Base-by-base conservation (phyloP, 2,797 vertebrate genomes). In the Artibeus jamaicensis region DNA sequence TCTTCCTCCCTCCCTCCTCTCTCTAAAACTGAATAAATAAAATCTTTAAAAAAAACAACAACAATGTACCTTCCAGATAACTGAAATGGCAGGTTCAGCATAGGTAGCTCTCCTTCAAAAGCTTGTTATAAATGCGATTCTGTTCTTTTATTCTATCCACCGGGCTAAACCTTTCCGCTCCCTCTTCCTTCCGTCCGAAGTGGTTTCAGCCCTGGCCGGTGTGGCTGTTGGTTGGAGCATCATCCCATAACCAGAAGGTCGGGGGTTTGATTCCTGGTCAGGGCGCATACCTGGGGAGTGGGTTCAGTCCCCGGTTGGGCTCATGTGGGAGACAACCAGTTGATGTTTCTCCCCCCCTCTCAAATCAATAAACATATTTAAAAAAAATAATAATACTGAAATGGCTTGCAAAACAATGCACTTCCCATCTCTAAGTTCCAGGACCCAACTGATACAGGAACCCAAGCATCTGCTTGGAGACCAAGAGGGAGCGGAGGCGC, bases 141-240 rank as follows among this genome's bases (percentile, higher is more conserved):
- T 82, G 65, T n/a, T 70, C 22, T 59, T 48, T 53, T 22, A 18
- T 96, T 96, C 94, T 88, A 94, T 95, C 92, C 18, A 74, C 94
- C 92, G 94, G 82, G 70, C 50, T 95, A 82, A 78, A 68, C 53
- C 26, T 87, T 68, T 74, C 34, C 9, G 12, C 14, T 89, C 10
- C 37, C 74, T 92, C 37, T 79, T 92, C 37, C 29, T 94, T 50
- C 84, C 46, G 12, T 57, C 57, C 70, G 16, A 24, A 48, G 34
- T 79, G 73, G 32, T 81, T 92, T 62, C 34, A 83, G 57, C 57
- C 57, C 57, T 59, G 26, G 57, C 26, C 3, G 0, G 57, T 59
- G 57, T 14, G 11, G 24, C 57, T 59, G 24, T 29, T 59, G 57
- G 57, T 59, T 59, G 24, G 57, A 29, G 24, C 24, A 6, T 59